Evolutionary conservation across 2,888 invertebrate species (phyloP).

Genomic region (Teinopalpus imperialis): DNA sequence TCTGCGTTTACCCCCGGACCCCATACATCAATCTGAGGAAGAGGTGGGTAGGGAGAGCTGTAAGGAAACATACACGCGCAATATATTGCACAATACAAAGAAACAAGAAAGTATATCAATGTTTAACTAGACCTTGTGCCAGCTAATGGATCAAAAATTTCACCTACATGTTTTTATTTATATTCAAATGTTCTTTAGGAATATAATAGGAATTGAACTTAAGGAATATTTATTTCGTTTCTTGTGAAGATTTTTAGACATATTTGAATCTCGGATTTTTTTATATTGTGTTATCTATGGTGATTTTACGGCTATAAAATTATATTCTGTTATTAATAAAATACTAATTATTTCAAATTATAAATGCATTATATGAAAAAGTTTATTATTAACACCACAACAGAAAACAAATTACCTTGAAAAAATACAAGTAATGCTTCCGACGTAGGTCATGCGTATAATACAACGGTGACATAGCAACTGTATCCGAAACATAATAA

Average conservation of each 20-base stretch:
- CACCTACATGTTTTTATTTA: not conserved
- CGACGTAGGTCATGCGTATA: constrained; percentile 11
- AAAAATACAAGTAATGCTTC: constrained; percentile 1
- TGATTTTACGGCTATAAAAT: no score
- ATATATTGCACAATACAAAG: constrained; percentile 14
- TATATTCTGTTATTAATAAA: no score
- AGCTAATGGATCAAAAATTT: not conserved
- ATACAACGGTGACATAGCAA: constrained; percentile 47
- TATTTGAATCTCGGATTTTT: no score
- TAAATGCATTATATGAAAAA: no score
- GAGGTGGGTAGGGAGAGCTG: constrained; percentile 17
- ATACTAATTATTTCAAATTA: no score
- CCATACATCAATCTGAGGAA: constrained; percentile 32
- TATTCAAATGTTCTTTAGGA: not conserved
- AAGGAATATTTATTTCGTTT: not conserved
- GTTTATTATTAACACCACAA: no score
- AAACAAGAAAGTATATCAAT: constrained; percentile 16
- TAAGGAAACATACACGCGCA: constrained; percentile 6
- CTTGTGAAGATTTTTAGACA: no score
- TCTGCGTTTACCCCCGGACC: constrained; percentile 38
- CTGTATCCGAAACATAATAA: constrained; percentile 60
- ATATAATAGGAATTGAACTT: no score
- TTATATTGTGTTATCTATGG: no score
- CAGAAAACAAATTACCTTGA: constrained; percentile 5
- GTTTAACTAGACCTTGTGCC: constrained; percentile 6